Percentiles rank a stretch among this genome's conserved stretches.
Conservation (phyloP, 2,797 vertebrate species). For the Anableps anableps region DNA sequence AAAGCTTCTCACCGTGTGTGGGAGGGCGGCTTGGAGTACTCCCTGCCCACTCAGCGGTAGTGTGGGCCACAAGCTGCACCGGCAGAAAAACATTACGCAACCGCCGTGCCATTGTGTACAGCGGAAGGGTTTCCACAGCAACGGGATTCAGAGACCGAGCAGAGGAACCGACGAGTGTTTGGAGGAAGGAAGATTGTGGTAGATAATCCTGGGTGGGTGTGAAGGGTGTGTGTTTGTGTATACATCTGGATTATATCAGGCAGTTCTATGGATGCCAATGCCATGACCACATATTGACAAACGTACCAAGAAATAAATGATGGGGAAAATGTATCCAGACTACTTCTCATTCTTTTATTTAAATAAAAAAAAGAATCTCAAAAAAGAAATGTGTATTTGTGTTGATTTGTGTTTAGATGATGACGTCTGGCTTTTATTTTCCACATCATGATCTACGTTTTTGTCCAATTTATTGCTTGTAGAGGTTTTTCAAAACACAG, state of each 20-base stretch:
- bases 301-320: background rate
- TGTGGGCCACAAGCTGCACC: constrained; percentile 70
- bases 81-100: constrained; percentile 78
- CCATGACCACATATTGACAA: background rate
- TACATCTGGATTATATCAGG: constrained; percentile 28
- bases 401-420: background rate
- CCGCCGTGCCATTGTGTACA: constrained; percentile 69
- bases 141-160: constrained; percentile 67
- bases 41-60: constrained; percentile 71
- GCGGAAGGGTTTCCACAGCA: constrained; percentile 80
- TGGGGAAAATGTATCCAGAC: no score
- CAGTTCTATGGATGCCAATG: background rate
- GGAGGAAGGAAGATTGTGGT: constrained; percentile 61
- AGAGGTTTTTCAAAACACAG: background rate
- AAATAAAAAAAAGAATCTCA: background rate
- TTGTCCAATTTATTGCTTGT: background rate
- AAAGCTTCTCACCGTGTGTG: constrained; percentile 75
- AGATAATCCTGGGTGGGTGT: constrained; percentile 52
- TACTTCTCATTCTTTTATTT: no score
- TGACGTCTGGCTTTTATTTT: background rate
- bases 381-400: background rate
- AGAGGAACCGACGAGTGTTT: constrained; percentile 44
- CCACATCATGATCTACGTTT: background rate
- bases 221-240: constrained; percentile 10
- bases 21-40: constrained; percentile 71